Evolutionary conservation across 2,888 invertebrate species (phyloP).

Genomic region (Drosophila conformis): DNA sequence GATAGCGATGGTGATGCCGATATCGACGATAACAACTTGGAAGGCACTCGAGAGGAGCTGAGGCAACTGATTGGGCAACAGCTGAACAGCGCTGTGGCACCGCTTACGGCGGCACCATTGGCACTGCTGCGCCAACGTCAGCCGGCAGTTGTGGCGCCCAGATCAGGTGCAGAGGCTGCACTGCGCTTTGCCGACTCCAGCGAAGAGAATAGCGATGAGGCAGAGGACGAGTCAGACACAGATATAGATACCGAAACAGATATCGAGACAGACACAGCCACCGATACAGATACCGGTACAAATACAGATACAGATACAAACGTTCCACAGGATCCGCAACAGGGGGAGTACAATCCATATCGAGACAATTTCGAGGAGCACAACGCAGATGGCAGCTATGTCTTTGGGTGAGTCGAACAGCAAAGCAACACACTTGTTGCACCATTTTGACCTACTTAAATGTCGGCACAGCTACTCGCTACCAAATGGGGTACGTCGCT

Average conservation of each 20-base stretch:
- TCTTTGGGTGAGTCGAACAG: constrained; percentile 61
- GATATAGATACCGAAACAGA: background rate
- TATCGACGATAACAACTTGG: constrained; percentile 14
- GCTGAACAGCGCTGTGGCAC: constrained; percentile 57
- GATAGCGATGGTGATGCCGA: constrained; percentile 3
- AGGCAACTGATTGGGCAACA: constrained; percentile 52
- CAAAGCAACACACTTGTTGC: background rate
- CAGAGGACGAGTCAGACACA: constrained; percentile 21
- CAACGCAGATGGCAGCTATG: constrained; percentile 69
- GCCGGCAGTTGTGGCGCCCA: constrained; percentile 59
- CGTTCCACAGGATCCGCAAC: constrained; percentile 16
- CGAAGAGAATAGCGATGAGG: constrained; percentile 51
- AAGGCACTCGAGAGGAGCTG: constrained; percentile 36
- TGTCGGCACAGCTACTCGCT: constrained; percentile 57
- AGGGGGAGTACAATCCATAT: constrained; percentile 61
- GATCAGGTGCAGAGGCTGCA: constrained; percentile 39
- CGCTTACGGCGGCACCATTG: constrained; percentile 51
- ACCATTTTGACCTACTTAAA: background rate
- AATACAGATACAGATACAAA: constrained; percentile 4
- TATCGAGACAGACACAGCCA: background rate
- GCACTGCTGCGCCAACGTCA: constrained; percentile 31
- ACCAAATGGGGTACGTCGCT: constrained; percentile 75
- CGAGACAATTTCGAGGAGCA: constrained; percentile 71
- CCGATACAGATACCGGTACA: background rate
- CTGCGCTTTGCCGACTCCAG: constrained; percentile 43